Percentiles rank a stretch among this genome's conserved stretches.
phyloP scores from a whole-genome alignment of 2,797 vertebrate genomes.

The Pipistrellus pipistrellus region DNA sequence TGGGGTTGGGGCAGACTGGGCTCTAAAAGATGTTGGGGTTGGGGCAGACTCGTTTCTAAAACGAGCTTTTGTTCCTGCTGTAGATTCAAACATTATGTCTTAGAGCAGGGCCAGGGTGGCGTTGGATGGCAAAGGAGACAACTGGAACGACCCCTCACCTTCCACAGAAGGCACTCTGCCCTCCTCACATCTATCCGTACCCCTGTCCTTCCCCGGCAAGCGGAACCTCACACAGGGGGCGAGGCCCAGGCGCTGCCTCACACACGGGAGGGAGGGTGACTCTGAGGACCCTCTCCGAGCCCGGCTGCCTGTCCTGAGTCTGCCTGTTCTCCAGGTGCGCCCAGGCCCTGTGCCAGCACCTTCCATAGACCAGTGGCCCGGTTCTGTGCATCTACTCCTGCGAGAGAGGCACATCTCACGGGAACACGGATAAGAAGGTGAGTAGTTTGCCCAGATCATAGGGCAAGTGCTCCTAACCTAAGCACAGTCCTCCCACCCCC shows the following conservation, averaged over 20 bases:
- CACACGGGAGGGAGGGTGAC: too few species aligned
- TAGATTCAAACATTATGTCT: rapidly evolving
- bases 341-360: background rate
- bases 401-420: too few species aligned
- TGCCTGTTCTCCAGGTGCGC: rapidly evolving
- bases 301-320: background rate
- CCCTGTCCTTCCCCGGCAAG: background rate
- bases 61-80: background rate
- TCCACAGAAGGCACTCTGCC: background rate
- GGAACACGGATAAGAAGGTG: rapidly evolving
- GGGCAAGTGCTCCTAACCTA: too few species aligned
- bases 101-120: too few species aligned
- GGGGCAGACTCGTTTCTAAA: background rate
- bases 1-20: background rate
- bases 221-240: background rate
- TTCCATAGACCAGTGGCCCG: background rate
- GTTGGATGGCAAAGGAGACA: too few species aligned
- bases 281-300: too few species aligned
- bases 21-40: background rate
- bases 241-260: background rate
- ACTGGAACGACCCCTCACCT: background rate
- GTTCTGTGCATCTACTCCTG: rapidly evolving
- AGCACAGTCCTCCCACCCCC: background rate
- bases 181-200: rapidly evolving
- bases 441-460: background rate